Evolutionary conservation across 2,888 invertebrate genomes (phyloP).

Genomic region (Spisula solida): DNA sequence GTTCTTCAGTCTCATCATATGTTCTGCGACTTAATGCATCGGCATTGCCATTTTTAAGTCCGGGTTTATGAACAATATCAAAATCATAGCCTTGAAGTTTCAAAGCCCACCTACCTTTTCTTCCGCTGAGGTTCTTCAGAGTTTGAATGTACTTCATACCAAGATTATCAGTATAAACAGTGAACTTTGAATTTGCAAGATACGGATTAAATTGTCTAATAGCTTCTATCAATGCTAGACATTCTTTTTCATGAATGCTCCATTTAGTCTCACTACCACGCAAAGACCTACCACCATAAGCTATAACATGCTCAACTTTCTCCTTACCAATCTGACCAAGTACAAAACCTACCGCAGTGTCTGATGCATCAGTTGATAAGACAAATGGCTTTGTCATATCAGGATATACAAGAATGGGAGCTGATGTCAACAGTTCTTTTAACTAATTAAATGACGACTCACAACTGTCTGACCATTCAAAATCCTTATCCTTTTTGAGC

Average conservation of each 20-base stretch:
- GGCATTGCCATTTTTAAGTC: constrained; percentile 52
- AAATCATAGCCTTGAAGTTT: constrained; percentile 54
- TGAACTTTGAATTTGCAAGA: background rate
- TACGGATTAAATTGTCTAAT: background rate
- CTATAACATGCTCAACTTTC: constrained; percentile 57
- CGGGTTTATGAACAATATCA: constrained; percentile 54
- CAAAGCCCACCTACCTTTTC: constrained; percentile 42
- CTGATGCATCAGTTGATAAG: constrained; percentile 62
- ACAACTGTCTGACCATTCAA: constrained; percentile 63
- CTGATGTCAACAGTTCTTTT: constrained; percentile 43
- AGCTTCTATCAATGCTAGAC: background rate
- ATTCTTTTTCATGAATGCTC: background rate
- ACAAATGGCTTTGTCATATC: constrained; percentile 51
- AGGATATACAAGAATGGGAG: constrained; percentile 65
- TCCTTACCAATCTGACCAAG: constrained; percentile 49
- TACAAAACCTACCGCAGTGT: constrained; percentile 53
- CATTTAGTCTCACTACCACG: background rate
- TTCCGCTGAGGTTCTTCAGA: background rate
- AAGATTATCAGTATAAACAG: background rate
- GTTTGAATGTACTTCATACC: background rate
- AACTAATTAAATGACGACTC: constrained; percentile 57
- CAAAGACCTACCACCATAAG: background rate
- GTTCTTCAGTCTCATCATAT: constrained; percentile 24
- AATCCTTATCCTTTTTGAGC: constrained; percentile 58
- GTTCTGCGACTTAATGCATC: constrained; percentile 55